Evolutionary conservation across 2,797 vertebrate genomes (phyloP), one percentile per base, ranked within the genome.

Genomic region (Arremon aurantiirostris): DNA sequence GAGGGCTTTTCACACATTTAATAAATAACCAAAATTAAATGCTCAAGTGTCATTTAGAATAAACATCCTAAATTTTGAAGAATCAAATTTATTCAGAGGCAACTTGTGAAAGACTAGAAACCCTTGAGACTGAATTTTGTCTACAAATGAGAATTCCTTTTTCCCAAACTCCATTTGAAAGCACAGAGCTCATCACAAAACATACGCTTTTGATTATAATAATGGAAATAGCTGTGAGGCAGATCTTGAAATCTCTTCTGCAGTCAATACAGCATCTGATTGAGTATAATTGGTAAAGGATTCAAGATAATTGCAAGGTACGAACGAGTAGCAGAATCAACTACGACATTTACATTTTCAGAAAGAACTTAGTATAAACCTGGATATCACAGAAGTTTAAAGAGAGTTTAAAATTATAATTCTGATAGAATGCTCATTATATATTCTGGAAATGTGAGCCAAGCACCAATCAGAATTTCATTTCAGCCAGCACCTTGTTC

Each of bases 241-340:
- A 84, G 55, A 59, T 68, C 71, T 82, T 87, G 71, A 87, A 87
- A 93, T 65, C 41, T 93, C 69, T 76, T 93, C 77, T 76, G 23
- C 64, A 88, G 65, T 88, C 87, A 91, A 47, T 83, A 87, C 39
- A 78, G 18, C 42, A 76, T 59, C 77, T 88, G 76, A 94, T 44
- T 86, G 63, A 69, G 37, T 66, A 72, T 83, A 93, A 92, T 76
- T 89, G 66, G 64, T 69, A 86, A 90, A 83, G 26, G 19, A 91
- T 81, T 90, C 35, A 68, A 82, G 73, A 89, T 94, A 95, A 95
- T 86, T 96, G 39, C 47, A 78, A 88, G 65, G 41, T 72, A 81
- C 1, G 30, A 89, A 80, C n/a, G 13, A 81, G 39, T 78, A 88
- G 30, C 21, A 73, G 66, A 83, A 90, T 79, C 55, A 93, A 49